These are phyloP conservation scores for Resseliella maxima DNA, from an alignment of 2,888 invertebrate species.

Conservation along the genomic window DNA sequence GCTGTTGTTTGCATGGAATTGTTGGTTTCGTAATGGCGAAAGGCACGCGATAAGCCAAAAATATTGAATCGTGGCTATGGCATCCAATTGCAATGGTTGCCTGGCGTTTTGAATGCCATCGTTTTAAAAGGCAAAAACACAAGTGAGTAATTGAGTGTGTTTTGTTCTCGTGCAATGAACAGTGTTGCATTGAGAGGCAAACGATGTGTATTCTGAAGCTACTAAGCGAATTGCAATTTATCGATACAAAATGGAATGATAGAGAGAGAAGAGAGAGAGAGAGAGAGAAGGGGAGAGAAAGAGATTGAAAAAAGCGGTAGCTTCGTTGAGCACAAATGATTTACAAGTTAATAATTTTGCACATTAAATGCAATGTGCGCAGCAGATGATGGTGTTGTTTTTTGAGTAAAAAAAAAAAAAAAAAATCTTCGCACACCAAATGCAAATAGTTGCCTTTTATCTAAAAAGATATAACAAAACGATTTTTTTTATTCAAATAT, in stretches of 20 bases:
- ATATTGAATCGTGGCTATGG: conserved; percentile 48
- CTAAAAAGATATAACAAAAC: neutral
- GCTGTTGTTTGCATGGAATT: conserved; percentile 37
- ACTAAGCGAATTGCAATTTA: neutral
- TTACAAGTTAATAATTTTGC: conserved; percentile 54
- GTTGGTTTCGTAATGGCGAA: neutral
- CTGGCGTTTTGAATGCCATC: neutral
- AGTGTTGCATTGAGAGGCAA: neutral
- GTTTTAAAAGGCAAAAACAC: conserved; percentile 9
- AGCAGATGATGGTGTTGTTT: neutral
- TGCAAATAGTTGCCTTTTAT: conserved; percentile 10
- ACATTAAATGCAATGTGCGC: conserved; percentile 53
- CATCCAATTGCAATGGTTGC: neutral
- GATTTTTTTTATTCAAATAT: too few relatives aligned
- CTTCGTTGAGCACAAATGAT: neutral
- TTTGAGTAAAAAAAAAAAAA: neutral
- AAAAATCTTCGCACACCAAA: neutral
- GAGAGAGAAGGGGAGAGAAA: too few relatives aligned
- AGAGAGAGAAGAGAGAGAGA: neutral
- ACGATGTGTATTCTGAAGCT: neutral
- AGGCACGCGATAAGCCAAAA: conserved; percentile 53
- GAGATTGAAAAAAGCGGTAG: neutral
- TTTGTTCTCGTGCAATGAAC: conserved; percentile 23
- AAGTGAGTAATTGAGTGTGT: conserved; percentile 32
- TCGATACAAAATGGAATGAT: neutral